These are phyloP conservation scores for Spea bombifrons DNA, from an alignment of 2,113 vertebrate species.

Conservation along the genomic window DNA sequence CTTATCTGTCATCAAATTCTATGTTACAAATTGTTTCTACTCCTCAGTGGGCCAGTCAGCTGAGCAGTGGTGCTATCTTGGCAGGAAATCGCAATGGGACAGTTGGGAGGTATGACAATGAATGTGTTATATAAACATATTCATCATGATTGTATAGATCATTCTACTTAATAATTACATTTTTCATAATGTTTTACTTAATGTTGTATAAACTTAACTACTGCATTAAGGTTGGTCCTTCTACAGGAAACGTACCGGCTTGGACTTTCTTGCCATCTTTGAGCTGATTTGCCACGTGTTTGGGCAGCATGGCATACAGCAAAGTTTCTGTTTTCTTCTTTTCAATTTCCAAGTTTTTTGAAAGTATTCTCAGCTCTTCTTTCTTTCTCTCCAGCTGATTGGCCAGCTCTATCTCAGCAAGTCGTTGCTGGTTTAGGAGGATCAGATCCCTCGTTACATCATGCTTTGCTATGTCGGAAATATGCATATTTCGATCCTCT, in stretches of 20 bases:
- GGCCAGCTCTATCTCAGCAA: slow-evolving; percentile 69
- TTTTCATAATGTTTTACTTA: too few relatives aligned
- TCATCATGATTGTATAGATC: too few relatives aligned
- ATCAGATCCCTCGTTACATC: slow-evolving; percentile 65
- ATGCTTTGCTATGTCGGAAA: slow-evolving; percentile 63
- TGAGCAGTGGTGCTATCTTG: too few relatives aligned
- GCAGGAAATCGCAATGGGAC: too few relatives aligned
- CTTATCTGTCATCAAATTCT: too few relatives aligned
- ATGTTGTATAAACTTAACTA: too few relatives aligned
- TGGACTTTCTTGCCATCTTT: slow-evolving; percentile 71
- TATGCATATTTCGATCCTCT: slow-evolving; percentile 62
- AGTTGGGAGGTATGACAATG: too few relatives aligned
- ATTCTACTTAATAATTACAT: too few relatives aligned
- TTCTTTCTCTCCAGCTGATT: slow-evolving; percentile 71
- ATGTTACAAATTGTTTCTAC: too few relatives aligned
- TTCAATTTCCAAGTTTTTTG: slow-evolving; percentile 64
- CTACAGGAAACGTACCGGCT: slow-evolving; percentile 56
- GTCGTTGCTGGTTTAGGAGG: slow-evolving; percentile 68
- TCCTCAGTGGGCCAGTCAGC: too few relatives aligned
- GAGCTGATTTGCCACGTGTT: slow-evolving; percentile 70
- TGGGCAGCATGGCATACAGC: slow-evolving; percentile 70
- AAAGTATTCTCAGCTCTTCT: slow-evolving; percentile 69
- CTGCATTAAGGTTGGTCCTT: too few relatives aligned
- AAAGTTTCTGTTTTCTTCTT: slow-evolving; percentile 75
- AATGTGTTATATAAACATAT: too few relatives aligned